Conservation (phyloP, 2,113 vertebrate species). For the Tympanuchus pallidicinctus region DNA sequence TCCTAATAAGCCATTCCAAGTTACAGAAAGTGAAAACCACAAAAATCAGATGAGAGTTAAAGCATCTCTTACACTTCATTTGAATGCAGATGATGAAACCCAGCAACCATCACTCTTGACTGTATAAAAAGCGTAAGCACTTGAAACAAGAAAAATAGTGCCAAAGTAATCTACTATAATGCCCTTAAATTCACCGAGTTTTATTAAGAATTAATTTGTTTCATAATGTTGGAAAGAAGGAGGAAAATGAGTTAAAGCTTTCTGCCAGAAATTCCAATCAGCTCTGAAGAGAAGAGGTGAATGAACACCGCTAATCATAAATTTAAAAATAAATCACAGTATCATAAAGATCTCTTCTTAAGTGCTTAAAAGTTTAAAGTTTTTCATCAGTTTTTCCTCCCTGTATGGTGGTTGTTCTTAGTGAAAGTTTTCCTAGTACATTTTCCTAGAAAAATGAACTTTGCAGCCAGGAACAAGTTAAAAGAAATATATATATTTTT, state of each 20-base stretch:
- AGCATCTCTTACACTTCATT: not conserved
- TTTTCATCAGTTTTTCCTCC: not conserved
- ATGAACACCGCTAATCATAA: not conserved
- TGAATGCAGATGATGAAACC: not conserved
- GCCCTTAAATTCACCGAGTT: slow-evolving; percentile 5
- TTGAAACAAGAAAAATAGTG: slow-evolving; percentile 1
- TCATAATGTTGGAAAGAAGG: not conserved
- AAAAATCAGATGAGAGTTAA: not conserved
- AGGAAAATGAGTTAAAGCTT: slow-evolving; percentile 17
- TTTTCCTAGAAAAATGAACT: not conserved
- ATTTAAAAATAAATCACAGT: not conserved
- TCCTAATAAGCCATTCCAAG: not conserved
- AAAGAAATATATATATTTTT: not conserved
- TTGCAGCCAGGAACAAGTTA: not conserved
- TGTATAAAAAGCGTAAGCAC: not conserved
- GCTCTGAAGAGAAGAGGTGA: not conserved
- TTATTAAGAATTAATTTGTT: slow-evolving; percentile 8
- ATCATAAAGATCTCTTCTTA: not conserved
- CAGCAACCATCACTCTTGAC: not conserved
- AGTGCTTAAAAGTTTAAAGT: not conserved
- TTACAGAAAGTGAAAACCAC: not conserved
- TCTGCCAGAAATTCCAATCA: slow-evolving; percentile 26
- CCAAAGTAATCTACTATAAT: not conserved
- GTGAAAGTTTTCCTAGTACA: not conserved
- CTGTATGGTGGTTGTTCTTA: not conserved